These are phyloP conservation scores for Barbus barbus DNA, from an alignment of 2,113 vertebrate species.

Conservation along the genomic window DNA sequence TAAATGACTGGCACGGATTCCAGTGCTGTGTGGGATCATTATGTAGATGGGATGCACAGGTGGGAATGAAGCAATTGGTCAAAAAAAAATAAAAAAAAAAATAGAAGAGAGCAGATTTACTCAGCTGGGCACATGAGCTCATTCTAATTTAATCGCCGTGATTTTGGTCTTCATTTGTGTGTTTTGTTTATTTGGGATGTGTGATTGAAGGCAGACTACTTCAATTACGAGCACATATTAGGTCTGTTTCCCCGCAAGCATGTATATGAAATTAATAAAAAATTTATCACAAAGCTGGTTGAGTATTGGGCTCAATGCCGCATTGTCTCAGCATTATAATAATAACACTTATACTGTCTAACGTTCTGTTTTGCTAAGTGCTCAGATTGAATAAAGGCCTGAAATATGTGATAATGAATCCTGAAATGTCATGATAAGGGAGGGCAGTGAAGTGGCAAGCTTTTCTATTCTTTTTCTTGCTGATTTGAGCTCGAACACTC, in stretches of 20 bases:
- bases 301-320: not conserved
- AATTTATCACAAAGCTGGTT: not conserved
- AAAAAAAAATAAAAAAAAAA: not conserved
- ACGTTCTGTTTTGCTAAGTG: slow-evolving; percentile 19
- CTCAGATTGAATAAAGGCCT: slow-evolving; percentile 6
- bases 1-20: slow-evolving; percentile 17
- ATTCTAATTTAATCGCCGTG: slow-evolving; percentile 10
- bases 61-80: slow-evolving; percentile 17
- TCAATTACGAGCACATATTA: slow-evolving; percentile 1
- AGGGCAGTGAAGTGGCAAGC: not conserved
- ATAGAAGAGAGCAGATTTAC: slow-evolving; percentile 21
- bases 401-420: not conserved
- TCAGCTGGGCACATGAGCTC: slow-evolving; percentile 40
- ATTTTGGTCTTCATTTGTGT: not conserved
- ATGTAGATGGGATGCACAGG: slow-evolving; percentile 35
- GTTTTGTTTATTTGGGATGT: slow-evolving; percentile 22
- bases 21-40: slow-evolving; percentile 27
- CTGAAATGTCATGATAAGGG: not conserved
- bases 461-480: slow-evolving; percentile 6
- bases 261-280: not conserved
- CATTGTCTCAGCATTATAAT: slow-evolving; percentile 12
- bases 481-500: not conserved
- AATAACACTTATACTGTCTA: slow-evolving; percentile 13
- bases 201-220: slow-evolving; percentile 27
- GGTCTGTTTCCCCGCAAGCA: not conserved